Evolutionary conservation across 1,140 invertebrate genomes (phyloP).

Genomic region (Ceratitis capitata): DNA sequence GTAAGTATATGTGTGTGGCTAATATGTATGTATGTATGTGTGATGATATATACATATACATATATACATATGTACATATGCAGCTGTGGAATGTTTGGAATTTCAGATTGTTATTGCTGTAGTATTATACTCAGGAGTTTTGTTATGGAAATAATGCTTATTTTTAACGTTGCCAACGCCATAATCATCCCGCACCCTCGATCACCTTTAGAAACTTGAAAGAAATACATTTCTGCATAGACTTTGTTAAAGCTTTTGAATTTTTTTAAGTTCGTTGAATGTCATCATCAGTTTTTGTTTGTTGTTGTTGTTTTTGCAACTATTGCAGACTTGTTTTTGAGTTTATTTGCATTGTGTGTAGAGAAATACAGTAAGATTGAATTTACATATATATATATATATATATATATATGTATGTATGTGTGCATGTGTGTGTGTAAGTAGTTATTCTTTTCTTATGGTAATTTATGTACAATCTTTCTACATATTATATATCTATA

Average conservation of each 20-base stretch:
- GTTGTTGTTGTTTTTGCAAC: neutral
- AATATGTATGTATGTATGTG: too few species aligned
- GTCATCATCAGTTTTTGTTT: too few species aligned
- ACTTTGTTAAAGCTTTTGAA: neutral
- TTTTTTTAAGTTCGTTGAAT: neutral
- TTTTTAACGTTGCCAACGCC: neutral
- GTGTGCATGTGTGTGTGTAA: too few species aligned
- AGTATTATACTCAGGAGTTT: neutral
- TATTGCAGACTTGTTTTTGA: neutral
- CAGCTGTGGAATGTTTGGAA: constrained; percentile 20
- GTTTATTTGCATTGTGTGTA: neutral
- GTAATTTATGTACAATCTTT: too few species aligned
- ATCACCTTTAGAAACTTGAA: neutral
- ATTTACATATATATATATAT: neutral
- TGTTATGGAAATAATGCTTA: neutral
- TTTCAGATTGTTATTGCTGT: neutral
- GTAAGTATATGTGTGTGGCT: too few species aligned
- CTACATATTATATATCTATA: too few species aligned
- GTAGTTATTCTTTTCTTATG: neutral
- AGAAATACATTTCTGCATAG: too few species aligned
- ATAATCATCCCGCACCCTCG: neutral
- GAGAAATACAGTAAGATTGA: too few species aligned
- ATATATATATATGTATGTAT: neutral
- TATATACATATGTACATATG: too few species aligned
- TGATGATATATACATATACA: too few species aligned